These are phyloP conservation scores for Clistopyga incitator DNA, from an alignment of 2,888 invertebrate genomes.

Conservation along the genomic window DNA sequence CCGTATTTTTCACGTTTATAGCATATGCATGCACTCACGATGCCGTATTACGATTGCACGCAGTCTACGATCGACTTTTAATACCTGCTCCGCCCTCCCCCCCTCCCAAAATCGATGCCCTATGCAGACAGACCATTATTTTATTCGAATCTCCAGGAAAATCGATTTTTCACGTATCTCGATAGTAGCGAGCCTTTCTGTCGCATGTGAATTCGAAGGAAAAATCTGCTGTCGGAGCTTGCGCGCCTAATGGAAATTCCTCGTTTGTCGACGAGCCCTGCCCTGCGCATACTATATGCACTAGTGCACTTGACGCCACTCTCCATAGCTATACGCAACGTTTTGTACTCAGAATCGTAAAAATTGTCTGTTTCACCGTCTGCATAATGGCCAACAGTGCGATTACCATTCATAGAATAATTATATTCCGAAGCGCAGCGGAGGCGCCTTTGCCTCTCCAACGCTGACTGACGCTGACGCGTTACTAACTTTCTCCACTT, in stretches of 20 bases:
- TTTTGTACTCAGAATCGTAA: constrained; percentile 32
- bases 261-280: constrained; percentile 71
- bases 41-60: neutral
- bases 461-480: constrained; percentile 68
- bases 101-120: constrained; percentile 25
- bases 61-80: constrained; percentile 41
- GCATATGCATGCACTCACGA: neutral
- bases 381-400: constrained; percentile 77
- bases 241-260: constrained; percentile 80
- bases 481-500: constrained; percentile 74
- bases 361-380: constrained; percentile 78
- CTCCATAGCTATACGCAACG: constrained; percentile 7
- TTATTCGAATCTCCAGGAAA: constrained; percentile 24
- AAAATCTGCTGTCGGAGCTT: constrained; percentile 59
- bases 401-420: constrained; percentile 82
- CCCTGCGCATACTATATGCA: constrained; percentile 33
- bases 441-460: constrained; percentile 74
- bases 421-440: constrained; percentile 70
- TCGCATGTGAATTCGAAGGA: constrained; percentile 58
- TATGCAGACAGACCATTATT: constrained; percentile 14
- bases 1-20: neutral
- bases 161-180: constrained; percentile 38
- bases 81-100: neutral
- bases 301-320: constrained; percentile 52
- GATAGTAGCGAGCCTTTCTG: constrained; percentile 58